These are phyloP conservation scores for Oryzias curvinotus DNA, from an alignment of 2,113 vertebrate genomes.

Conservation along the genomic window DNA sequence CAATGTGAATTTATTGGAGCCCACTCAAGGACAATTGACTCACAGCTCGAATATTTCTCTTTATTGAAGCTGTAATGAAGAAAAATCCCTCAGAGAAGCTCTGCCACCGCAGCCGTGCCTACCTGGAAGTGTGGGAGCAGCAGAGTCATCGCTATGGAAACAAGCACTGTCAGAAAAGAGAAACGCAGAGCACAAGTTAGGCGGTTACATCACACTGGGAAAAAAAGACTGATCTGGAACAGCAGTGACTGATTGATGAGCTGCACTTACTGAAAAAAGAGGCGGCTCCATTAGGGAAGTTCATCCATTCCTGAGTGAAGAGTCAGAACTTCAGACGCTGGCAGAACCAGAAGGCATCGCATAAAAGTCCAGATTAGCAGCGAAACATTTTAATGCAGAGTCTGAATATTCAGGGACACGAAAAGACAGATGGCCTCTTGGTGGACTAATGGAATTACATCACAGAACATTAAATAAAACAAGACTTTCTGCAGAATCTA, in stretches of 20 bases:
- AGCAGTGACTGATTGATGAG: slow-evolving; percentile 42
- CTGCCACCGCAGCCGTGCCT: slow-evolving; percentile 60
- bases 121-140: slow-evolving; percentile 72
- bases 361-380: slow-evolving; percentile 20
- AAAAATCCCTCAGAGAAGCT: slow-evolving; percentile 58
- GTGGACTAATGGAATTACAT: slow-evolving; percentile 18
- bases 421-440: not conserved
- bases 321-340: slow-evolving; percentile 31
- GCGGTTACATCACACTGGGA: slow-evolving; percentile 4
- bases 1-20: slow-evolving; percentile 46
- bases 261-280: slow-evolving; percentile 8
- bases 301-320: slow-evolving; percentile 5
- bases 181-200: slow-evolving; percentile 32
- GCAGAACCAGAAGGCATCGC: slow-evolving; percentile 4
- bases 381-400: not conserved
- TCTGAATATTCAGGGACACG: slow-evolving; percentile 13
- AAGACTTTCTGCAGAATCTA: too few species aligned
- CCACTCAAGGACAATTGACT: slow-evolving; percentile 59
- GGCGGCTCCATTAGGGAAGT: slow-evolving; percentile 24
- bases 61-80: slow-evolving; percentile 60
- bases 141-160: slow-evolving; percentile 79
- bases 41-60: slow-evolving; percentile 35
- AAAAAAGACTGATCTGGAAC: slow-evolving; percentile 2
- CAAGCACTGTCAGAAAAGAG: slow-evolving; percentile 62
- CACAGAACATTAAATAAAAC: too few species aligned